Evolutionary conservation across 2,888 invertebrate genomes (phyloP).

Genomic region (Nudaria mundana): DNA sequence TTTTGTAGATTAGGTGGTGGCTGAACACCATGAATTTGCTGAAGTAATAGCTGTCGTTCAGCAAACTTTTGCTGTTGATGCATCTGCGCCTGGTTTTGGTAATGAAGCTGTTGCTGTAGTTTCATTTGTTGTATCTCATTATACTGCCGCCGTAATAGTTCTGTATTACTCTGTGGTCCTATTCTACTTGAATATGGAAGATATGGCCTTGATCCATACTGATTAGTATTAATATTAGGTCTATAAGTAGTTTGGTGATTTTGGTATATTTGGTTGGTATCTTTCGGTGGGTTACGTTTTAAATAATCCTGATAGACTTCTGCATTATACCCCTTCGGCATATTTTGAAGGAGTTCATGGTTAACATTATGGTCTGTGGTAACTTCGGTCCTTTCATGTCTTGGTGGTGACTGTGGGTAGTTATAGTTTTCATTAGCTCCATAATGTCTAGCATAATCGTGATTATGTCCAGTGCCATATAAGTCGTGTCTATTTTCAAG

Average conservation of each 20-base stretch:
- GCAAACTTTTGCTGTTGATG: conserved; percentile 84
- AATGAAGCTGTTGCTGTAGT: conserved; percentile 82
- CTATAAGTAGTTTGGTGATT: conserved; percentile 76
- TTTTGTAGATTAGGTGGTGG: conserved; percentile 75
- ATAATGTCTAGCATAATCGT: conserved; percentile 77
- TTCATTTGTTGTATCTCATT: conserved; percentile 84
- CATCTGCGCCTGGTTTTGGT: conserved; percentile 83
- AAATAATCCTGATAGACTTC: conserved; percentile 81
- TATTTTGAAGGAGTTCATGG: conserved; percentile 68
- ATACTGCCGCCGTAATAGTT: conserved; percentile 81
- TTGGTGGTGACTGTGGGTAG: conserved; percentile 73
- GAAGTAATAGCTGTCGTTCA: conserved; percentile 81
- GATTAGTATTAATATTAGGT: conserved; percentile 71
- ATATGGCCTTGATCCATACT: conserved; percentile 74
- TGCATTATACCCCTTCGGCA: conserved; percentile 79
- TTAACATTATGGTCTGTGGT: conserved; percentile 72
- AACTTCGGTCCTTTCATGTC: conserved; percentile 65
- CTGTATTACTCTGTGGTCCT: conserved; percentile 81
- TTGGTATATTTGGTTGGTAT: conserved; percentile 80
- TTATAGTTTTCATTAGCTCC: conserved; percentile 81
- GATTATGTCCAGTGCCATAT: conserved; percentile 79
- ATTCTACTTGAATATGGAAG: conserved; percentile 75
- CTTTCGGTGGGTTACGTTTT: conserved; percentile 80
- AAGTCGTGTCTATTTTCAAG: conserved; percentile 81
- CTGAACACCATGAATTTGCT: conserved; percentile 81